phyloP scores from a whole-genome alignment of 2,113 vertebrate genomes.

The Mystacornis crossleyi region DNA sequence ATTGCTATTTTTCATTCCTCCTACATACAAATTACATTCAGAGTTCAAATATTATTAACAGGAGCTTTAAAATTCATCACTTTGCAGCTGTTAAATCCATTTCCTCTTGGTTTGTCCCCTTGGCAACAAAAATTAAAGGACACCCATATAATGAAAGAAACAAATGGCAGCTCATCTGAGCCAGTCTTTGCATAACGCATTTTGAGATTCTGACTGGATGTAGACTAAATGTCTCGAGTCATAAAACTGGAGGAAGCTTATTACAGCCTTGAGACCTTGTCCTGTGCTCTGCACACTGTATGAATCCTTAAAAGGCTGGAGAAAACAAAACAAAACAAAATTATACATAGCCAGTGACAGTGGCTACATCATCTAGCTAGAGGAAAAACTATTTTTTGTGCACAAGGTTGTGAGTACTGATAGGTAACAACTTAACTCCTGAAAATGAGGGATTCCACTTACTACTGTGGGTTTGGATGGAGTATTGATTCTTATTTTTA shows the following conservation, averaged over 20 bases:
- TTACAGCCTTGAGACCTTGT: neutral
- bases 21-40: neutral
- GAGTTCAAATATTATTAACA: constrained; percentile 2
- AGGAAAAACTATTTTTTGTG: neutral
- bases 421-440: neutral
- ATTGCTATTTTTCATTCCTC: neutral
- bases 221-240: neutral
- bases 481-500: neutral
- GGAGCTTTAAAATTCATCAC: neutral
- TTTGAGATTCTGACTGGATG: neutral
- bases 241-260: neutral
- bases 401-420: neutral
- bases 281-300: neutral
- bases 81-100: constrained; percentile 10
- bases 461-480: neutral
- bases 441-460: neutral
- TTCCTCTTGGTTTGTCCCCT: neutral
- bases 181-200: neutral
- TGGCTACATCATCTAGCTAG: neutral
- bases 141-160: neutral
- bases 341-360: neutral
- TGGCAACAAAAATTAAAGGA: constrained; percentile 21
- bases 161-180: neutral
- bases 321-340: neutral
- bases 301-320: neutral